Evolutionary conservation across 2,113 vertebrate species (phyloP), one percentile per base, ranked within the genome.

Genomic region (Aptenodytes patagonicus): DNA sequence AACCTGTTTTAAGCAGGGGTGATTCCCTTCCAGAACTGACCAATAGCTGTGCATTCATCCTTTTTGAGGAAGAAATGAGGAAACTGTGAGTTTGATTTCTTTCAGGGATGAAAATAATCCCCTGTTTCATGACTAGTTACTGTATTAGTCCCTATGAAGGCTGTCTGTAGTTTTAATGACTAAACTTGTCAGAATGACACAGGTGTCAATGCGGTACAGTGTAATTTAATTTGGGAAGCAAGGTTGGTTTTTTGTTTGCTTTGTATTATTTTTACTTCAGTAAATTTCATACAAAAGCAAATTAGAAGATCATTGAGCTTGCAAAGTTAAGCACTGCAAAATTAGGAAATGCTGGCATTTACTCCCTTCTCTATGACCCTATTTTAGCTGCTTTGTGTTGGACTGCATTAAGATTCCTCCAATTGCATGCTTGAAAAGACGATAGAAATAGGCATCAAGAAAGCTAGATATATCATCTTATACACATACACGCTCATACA

Each of bases 221-320:
- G 6, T 14, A 46, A 62, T 70, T 62, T 29, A 38, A 36, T 58
- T 62, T 40, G 11, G 2, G 4, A 4, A 72, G 5, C 26, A 64
- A 76, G 10, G 1, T 1, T 24, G 10, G 0, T 0, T 42, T 38
- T 38, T 42, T 44, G 2, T 42, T 76, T 72, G 1, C 25, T 79
- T 90, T 61, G 4, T n/a, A 12, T 25, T 89, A 9, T 47, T 73
- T 52, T 71, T 17, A 7, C 9, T 90, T 36, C 51, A 38, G 20
- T 62, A 62, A 36, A 38, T 55, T 75, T 79, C 10, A 55, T 46
- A 46, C 6, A 60, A 29, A 25, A 46, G 4, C 6, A 85, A 79
- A 68, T 72, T 69, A 80, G 31, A 47, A 31, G 10, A 84, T 47
- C 24, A 65, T 61, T 61, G 34, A 47, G 14, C 11, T 77, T 73